These are phyloP conservation scores for Drosophila bifasciata DNA, from an alignment of 1,140 invertebrate species.

Conservation along the genomic window DNA sequence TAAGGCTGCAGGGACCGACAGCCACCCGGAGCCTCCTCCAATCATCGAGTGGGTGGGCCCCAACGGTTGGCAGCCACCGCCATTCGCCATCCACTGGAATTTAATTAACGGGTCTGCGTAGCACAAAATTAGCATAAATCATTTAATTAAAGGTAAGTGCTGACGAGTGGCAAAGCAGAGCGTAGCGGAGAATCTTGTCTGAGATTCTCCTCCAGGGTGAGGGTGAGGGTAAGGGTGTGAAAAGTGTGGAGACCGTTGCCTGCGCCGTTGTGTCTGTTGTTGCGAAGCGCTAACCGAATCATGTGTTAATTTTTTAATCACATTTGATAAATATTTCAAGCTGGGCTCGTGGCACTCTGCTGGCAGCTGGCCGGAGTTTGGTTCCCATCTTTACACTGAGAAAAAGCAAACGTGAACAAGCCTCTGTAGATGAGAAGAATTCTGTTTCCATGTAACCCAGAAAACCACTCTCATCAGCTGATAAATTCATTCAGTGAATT, in stretches of 20 bases:
- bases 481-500: too few species aligned
- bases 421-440: too few species aligned
- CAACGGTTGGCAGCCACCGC: not conserved
- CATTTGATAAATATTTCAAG: constrained; percentile 71
- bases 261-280: not conserved
- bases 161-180: constrained; percentile 21
- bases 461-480: too few species aligned
- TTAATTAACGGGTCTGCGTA: constrained; percentile 69
- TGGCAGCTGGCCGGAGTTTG: too few species aligned
- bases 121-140: constrained; percentile 79
- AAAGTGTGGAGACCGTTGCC: constrained; percentile 6
- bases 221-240: constrained; percentile 26
- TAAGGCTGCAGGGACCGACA: constrained; percentile 9
- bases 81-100: constrained; percentile 45
- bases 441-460: too few species aligned
- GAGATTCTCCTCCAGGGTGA: constrained; percentile 18
- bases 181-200: not conserved
- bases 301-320: constrained; percentile 79
- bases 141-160: constrained; percentile 80
- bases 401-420: too few species aligned
- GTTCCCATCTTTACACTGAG: too few species aligned
- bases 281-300: constrained; percentile 39
- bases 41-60: constrained; percentile 32
- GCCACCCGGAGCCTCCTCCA: too few species aligned
- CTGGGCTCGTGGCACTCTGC: not conserved